phyloP scores from a whole-genome alignment of 2,797 vertebrate species.

The Sebastiscus tertius region DNA sequence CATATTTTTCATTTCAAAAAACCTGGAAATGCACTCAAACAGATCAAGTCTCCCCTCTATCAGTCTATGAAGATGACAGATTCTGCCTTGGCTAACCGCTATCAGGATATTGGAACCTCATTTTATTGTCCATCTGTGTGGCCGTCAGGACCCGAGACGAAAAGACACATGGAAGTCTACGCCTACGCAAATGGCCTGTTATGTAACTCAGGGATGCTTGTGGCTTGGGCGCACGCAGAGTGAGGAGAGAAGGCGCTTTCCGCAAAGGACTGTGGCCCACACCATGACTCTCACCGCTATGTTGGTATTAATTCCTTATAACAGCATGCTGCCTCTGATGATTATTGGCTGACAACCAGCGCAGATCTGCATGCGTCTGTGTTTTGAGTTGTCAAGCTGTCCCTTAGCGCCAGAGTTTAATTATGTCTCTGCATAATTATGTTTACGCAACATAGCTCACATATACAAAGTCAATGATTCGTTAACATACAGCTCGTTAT shows the following conservation, averaged over 20 bases:
- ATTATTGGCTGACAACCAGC: conserved; percentile 34
- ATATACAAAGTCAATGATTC: conserved; percentile 28
- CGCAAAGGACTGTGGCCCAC: conserved; percentile 25
- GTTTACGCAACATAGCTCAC: conserved; percentile 21
- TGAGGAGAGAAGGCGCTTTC: conserved; percentile 47
- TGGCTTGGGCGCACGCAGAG: conserved; percentile 50
- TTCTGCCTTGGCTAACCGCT: conserved; percentile 35
- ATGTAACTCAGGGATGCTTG: conserved; percentile 67
- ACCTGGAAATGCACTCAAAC: conserved; percentile 60
- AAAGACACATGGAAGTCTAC: conserved; percentile 49
- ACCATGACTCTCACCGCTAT: conserved; percentile 42
- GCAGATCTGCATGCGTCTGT: conserved; percentile 17
- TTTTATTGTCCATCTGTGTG: conserved; percentile 54
- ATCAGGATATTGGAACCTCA: conserved; percentile 53
- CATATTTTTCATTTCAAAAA: conserved; percentile 47
- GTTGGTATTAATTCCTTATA: conserved; percentile 51
- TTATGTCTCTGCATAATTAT: conserved; percentile 30
- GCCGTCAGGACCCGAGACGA: conserved; percentile 34
- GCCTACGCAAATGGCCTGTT: conserved; percentile 51
- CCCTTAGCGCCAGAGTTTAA: conserved; percentile 6
- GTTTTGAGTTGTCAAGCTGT: conserved; percentile 32
- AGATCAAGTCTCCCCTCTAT: conserved; percentile 44
- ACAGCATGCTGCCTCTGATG: conserved; percentile 29
- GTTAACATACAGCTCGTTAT: conserved; percentile 3
- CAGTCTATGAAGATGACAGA: conserved; percentile 50